Base-by-base conservation (phyloP, 2,888 invertebrate genomes). In the Metalampra italica region DNA sequence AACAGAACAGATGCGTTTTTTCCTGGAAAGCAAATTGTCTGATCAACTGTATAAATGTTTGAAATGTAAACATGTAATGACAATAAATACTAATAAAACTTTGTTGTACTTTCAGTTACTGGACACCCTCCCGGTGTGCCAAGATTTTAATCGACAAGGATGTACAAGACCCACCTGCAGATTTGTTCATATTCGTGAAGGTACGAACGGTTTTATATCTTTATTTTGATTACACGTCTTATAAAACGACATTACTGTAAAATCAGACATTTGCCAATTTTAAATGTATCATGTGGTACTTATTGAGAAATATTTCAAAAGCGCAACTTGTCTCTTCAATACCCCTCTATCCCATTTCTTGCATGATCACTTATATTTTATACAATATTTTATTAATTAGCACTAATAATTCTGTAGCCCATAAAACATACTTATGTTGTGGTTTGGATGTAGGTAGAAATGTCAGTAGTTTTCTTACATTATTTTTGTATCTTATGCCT, bases 91-190 rank as follows among this genome's bases (percentile, higher is more conserved):
- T 84, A 71, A 85, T 78, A 54, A 56, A 53, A 52, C 62, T 67
- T 68, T 75, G 62, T 78, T 80, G 75, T 83, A 68, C 81, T 94
- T 95, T 79, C 96, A 98, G 98, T 98, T 97, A 96, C 98, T 97
- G 97, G 98, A 97, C 97, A 98, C 96, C 97, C 97, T 97, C 97
- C 98, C 95, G 96, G 97, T 97, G 95, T 98, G 96, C 98, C 97
- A 96, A 96, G 98, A 97, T 98, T 98, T 97, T 98, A 98, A 97
- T 95, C 95, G 95, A 91, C 96, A 97, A 92, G 95, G 96, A 91
- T 97, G 97, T 93, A 95, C 94, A 92, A 94, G 97, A 93, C 94
- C 95, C 91, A 96, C 96, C 93, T 97, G 97, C 96, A 97, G 96
- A 94, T 97, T 97, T 93, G 96, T 97, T 92, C 97, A 97, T 94